Percentiles rank a stretch among this genome's conserved stretches.
Evolutionary conservation across 1,140 invertebrate genomes (phyloP).

Genomic region (silkworm (Bombyx mori)): DNA sequence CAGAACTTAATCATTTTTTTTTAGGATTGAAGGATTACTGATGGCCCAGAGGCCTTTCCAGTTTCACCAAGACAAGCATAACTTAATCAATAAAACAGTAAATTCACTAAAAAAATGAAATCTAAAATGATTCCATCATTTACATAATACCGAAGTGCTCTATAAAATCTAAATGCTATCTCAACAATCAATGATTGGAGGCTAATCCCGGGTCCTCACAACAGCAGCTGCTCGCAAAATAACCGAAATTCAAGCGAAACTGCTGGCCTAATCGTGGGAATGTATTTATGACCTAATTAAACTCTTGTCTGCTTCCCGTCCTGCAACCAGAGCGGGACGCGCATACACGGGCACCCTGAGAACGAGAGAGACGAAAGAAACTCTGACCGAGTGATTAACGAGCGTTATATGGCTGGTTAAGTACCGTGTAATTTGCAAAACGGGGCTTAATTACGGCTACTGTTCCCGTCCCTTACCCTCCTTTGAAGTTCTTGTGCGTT

Average conservation of each 20-base stretch:
- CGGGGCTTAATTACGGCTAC: constrained; percentile 72
- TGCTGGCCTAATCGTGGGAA: constrained; percentile 58
- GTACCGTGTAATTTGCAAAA: constrained; percentile 74
- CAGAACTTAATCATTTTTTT: no score
- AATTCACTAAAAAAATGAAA: no score
- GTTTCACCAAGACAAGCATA: no score
- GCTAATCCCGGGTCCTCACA: neutral
- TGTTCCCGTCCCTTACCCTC: constrained; percentile 48
- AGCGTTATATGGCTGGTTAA: constrained; percentile 73
- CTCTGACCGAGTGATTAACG: constrained; percentile 65
- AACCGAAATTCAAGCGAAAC: constrained; percentile 17
- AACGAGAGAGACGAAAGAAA: constrained; percentile 30
- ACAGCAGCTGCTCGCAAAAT: constrained; percentile 30
- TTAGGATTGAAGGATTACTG: no score
- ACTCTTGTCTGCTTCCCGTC: constrained; percentile 44
- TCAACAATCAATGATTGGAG: no score
- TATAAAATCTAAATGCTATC: no score
- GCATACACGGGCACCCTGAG: constrained; percentile 9
- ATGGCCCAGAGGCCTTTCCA: no score
- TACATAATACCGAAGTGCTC: no score
- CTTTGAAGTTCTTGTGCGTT: constrained; percentile 21
- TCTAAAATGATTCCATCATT: no score
- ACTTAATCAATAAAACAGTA: no score
- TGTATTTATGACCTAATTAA: constrained; percentile 72
- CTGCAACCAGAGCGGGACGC: constrained; percentile 24